Evolutionary conservation across 2,888 invertebrate species (phyloP), one percentile per base, ranked within the genome.

Genomic region (Melitaea athalia): DNA sequence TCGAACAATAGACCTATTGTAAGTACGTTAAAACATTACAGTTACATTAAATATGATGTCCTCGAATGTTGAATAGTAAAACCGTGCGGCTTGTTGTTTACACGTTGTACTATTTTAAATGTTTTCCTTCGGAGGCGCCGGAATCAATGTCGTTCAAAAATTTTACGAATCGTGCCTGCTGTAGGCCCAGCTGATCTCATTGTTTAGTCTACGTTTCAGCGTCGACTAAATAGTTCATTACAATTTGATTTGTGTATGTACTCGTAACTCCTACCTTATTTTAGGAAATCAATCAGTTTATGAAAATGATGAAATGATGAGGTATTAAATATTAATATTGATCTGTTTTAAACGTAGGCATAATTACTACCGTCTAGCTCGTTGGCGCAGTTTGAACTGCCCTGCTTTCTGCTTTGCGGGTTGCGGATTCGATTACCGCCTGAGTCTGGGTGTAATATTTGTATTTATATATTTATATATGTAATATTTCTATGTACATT

Each of bases 161-260:
- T 69, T 79, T 77, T 79, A 81, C 77, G 75, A 75, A 79, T 78
- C 78, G 77, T 67, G 67, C 57, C 74, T 72, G 71, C 76, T 72
- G 72, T 74, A 69, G 67, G 71, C 77, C 76, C 83, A 83, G 85
- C 86, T 92, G 91, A 91, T 88, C 87, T 91, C 91, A 92, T 91
- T 92, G 92, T 91, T 92, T 92, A 91, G 92, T 92, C 92, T 92
- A 88, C 87, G 70, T 75, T 70, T 75, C 76, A 78, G 76, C 81
- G 83, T 78, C 77, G 82, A 74, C 76, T 79, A 85, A 86, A 87
- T 85, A 69, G 75, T 77, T 75, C 69, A 72, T 70, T 72, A 70
- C 67, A 59, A 74, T 72, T 74, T 65, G 63, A 73, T 70, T 60
- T 53, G 55, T 61, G 38, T 49, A 49, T 38, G 55, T 62, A 45